phyloP scores from a whole-genome alignment of 2,888 invertebrate species.

The Xestia xanthographa region DNA sequence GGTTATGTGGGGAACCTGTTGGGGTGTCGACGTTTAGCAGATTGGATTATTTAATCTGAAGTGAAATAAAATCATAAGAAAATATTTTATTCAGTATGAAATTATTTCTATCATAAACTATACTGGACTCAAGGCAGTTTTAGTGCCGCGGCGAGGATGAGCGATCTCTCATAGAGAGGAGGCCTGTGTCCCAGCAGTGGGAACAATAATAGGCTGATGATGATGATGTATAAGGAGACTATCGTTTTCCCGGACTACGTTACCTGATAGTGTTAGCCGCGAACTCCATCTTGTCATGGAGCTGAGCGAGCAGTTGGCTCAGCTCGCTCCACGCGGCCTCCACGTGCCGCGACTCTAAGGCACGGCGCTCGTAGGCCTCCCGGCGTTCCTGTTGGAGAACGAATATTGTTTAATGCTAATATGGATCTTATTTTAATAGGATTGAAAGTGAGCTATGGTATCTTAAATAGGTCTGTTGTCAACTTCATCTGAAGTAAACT shows the following conservation, averaged over 20 bases:
- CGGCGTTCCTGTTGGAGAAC: constrained; percentile 91
- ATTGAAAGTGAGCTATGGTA: background rate
- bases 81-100: no score
- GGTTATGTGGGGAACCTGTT: constrained; percentile 9
- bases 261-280: constrained; percentile 96
- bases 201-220: no score
- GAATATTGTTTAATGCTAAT: background rate
- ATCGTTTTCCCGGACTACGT: background rate
- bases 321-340: constrained; percentile 97
- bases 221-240: no score
- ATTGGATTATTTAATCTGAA: background rate
- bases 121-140: no score
- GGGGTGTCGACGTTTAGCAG: background rate
- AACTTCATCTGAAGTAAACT: no score
- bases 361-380: constrained; percentile 93
- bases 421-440: background rate
- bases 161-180: no score
- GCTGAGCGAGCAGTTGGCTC: constrained; percentile 95
- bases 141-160: no score
- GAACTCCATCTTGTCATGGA: constrained; percentile 98
- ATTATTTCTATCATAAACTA: no score
- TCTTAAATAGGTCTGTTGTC: background rate
- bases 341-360: constrained; percentile 94
- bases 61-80: no score
- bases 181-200: no score